Percentiles rank a stretch among this genome's conserved stretches.
These are phyloP conservation scores for Arenaria interpres DNA, from an alignment of 2,113 vertebrate genomes.

Conservation along the genomic window DNA sequence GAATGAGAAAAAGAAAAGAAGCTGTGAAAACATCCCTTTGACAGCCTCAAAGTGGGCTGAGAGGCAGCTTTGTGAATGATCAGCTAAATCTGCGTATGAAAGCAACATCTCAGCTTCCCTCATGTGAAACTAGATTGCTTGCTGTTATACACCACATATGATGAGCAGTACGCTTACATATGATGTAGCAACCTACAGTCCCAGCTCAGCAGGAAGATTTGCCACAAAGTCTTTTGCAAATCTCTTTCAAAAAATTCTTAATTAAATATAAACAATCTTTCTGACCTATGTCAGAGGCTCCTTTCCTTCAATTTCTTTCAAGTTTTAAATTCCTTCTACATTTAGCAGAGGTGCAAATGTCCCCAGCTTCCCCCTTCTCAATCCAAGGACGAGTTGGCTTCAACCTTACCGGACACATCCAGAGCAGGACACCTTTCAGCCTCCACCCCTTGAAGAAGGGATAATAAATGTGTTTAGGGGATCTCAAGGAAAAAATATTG, in stretches of 20 bases:
- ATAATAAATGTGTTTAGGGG: background rate
- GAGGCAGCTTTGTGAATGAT: background rate
- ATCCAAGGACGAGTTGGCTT: background rate
- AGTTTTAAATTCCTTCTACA: background rate
- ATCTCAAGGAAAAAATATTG: background rate
- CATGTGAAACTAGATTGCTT: background rate
- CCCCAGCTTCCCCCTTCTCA: background rate
- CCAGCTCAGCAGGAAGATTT: background rate
- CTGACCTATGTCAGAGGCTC: background rate
- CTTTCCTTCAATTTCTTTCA: background rate
- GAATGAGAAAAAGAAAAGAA: background rate
- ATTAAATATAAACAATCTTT: background rate
- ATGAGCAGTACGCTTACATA: background rate
- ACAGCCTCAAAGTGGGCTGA: background rate
- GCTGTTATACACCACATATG: background rate
- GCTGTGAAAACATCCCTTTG: background rate
- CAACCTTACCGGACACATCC: background rate
- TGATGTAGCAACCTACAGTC: background rate
- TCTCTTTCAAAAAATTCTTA: background rate
- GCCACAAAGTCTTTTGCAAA: background rate
- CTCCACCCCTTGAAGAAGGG: background rate
- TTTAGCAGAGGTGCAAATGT: background rate
- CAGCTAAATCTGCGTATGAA: background rate
- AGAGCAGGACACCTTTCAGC: background rate
- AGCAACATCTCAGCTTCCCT: background rate